Base-by-base conservation (phyloP, 1,140 invertebrate genomes). In the Bombus fervidus region DNA sequence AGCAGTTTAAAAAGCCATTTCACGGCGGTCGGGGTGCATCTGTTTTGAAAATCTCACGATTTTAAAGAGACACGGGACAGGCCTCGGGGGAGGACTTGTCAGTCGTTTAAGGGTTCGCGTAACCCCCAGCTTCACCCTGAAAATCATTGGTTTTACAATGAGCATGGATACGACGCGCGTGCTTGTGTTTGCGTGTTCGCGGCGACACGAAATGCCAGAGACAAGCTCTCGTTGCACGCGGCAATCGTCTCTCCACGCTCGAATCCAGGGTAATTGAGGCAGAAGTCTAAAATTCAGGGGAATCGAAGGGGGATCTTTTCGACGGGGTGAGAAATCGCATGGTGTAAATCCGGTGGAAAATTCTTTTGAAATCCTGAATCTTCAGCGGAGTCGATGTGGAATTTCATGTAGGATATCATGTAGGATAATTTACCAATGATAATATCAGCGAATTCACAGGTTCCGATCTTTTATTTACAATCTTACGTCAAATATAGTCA, bases 1-100 rank as follows among this genome's bases (percentile, higher is more conserved):
- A 86, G 82, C 91, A 93, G 91, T 93, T 94, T 94, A 94, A 94
- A 94, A 94, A 93, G 92, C 93, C 90, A 93, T 94, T 93, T 89
- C 79, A 86, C 88, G 72, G 83, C 71, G 74, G 85, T 41, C 86
- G 89, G 93, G 93, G 92, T 94, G 93, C 92, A 94, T 94, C 93
- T 94, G 92, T 91, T 94, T 92, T 91, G 90, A 85, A 83, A 89
- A 92, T 92, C 91, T 90, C 83, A 76, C 87, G 90, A 92, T 93
- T 91, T 91, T 90, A 89, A 84, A 87, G 90, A 88, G 87, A 90
- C 89, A 75, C 81, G 39, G 62, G 37, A 57, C 47, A 69, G 71
- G 78, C 53, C 86, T 43, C 68, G 66, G 43, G 64, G 75, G 81
- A 75, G 75, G 86, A 93, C 92, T 92, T 93, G 91, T 90, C 89